Conservation (phyloP, 1,140 invertebrate species). For the Orchesella cincta region DNA sequence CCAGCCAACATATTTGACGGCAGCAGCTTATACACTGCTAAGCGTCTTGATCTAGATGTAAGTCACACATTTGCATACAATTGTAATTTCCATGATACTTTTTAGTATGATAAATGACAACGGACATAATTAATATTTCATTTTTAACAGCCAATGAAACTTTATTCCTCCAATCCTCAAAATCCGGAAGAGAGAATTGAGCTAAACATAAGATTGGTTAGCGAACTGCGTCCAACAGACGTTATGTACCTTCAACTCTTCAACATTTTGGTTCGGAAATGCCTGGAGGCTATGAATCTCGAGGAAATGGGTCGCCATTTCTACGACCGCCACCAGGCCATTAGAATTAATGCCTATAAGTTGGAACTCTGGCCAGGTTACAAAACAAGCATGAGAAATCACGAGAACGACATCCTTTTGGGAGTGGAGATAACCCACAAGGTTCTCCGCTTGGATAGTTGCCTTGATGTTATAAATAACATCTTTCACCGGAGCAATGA, state of each 20-base stretch:
- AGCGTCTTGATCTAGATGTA: slow-evolving; percentile 58
- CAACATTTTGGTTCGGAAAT: slow-evolving; percentile 52
- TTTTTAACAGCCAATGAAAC: slow-evolving; percentile 45
- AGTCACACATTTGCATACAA: background rate
- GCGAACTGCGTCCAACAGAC: slow-evolving; percentile 42
- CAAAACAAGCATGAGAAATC: slow-evolving; percentile 74
- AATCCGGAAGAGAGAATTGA: slow-evolving; percentile 41
- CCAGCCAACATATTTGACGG: slow-evolving; percentile 66
- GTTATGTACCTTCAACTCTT: slow-evolving; percentile 50
- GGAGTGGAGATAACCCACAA: slow-evolving; percentile 57
- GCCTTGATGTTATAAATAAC: slow-evolving; percentile 58
- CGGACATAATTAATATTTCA: slow-evolving; percentile 23
- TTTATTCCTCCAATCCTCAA: slow-evolving; percentile 43
- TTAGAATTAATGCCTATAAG: slow-evolving; percentile 58
- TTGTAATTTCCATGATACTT: too few species aligned
- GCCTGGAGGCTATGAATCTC: slow-evolving; percentile 50
- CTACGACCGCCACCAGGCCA: slow-evolving; percentile 66
- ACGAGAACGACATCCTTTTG: slow-evolving; percentile 71
- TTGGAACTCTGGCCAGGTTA: slow-evolving; percentile 75
- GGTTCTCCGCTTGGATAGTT: slow-evolving; percentile 48
- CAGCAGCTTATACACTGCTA: slow-evolving; percentile 58
- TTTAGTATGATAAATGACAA: background rate
- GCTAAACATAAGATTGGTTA: slow-evolving; percentile 43
- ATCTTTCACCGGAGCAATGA: background rate
- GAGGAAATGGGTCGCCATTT: slow-evolving; percentile 71